A percentile compares a stretch with the other conserved stretches of the same genome.
Evolutionary conservation across 2,888 invertebrate species (phyloP).

Genomic region (Brenthis ino): DNA sequence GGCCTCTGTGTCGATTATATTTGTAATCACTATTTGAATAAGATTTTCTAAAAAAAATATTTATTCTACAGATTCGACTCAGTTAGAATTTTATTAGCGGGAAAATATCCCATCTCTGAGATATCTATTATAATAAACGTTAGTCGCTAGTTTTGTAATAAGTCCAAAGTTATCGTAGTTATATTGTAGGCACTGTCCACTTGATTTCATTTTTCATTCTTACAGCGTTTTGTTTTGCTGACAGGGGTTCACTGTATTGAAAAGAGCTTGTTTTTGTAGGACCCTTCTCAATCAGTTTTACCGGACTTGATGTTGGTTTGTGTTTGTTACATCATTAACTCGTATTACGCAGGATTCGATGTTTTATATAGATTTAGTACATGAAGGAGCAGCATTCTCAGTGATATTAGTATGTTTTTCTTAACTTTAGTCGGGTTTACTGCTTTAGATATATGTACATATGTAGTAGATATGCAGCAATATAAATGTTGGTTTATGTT

Average conservation of each 20-base stretch:
- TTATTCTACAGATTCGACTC: too few species aligned
- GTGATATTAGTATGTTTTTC: not conserved
- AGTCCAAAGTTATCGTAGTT: constrained; percentile 46
- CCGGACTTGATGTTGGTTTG: constrained; percentile 49
- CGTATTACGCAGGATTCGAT: constrained; percentile 47
- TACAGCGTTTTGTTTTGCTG: constrained; percentile 74
- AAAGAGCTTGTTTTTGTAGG: constrained; percentile 65
- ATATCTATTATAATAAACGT: too few species aligned
- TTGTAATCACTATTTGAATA: too few species aligned
- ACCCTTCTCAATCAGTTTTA: constrained; percentile 67
- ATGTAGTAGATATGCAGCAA: too few species aligned
- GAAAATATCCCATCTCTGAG: too few species aligned
- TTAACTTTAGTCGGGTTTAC: too few species aligned
- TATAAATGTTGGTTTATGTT: too few species aligned
- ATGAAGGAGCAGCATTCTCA: not conserved
- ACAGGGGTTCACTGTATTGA: constrained; percentile 72
- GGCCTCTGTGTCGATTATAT: too few species aligned
- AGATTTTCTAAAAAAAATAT: too few species aligned
- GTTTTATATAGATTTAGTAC: not conserved
- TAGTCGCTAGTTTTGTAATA: constrained; percentile 20
- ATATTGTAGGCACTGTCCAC: constrained; percentile 60
- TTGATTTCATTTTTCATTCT: constrained; percentile 81
- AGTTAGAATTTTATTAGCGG: too few species aligned
- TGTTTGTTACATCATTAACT: constrained; percentile 61
- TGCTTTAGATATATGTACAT: too few species aligned